These are phyloP conservation scores for Pelmatolapia mariae DNA, from an alignment of 2,113 vertebrate species.

Conservation along the genomic window DNA sequence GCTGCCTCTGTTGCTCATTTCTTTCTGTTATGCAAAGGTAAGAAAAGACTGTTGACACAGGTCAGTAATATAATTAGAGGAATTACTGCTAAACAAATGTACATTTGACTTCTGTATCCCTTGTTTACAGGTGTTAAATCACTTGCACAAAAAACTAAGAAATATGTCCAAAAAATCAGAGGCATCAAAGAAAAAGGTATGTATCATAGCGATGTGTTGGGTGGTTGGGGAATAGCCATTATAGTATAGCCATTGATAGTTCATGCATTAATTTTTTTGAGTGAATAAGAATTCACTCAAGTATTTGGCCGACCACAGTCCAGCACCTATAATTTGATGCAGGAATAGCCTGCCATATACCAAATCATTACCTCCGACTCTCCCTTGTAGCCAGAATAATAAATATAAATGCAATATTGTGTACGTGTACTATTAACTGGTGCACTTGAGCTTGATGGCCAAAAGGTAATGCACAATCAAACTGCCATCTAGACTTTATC, in stretches of 20 bases:
- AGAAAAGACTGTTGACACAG: background rate
- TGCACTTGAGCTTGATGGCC: background rate
- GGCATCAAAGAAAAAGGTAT: slow-evolving; percentile 96
- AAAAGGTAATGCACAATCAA: background rate
- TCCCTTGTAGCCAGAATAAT: background rate
- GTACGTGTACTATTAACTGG: background rate
- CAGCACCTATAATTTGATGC: background rate
- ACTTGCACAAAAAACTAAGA: slow-evolving; percentile 93
- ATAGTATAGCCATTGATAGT: background rate
- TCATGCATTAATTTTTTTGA: background rate
- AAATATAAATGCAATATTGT: background rate
- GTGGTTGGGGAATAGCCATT: background rate
- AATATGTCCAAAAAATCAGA: slow-evolving; percentile 98
- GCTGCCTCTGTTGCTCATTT: slow-evolving; percentile 89
- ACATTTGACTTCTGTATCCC: background rate
- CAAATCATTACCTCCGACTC: background rate
- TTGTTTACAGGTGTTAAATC: slow-evolving; percentile 88
- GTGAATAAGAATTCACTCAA: background rate
- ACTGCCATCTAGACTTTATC: background rate
- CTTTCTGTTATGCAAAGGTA: slow-evolving; percentile 98
- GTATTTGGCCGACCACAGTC: background rate
- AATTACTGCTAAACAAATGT: background rate
- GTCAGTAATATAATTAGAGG: background rate
- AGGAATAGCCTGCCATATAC: background rate
- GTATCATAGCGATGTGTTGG: background rate